Percentiles rank a stretch among this genome's conserved stretches.
phyloP scores from a whole-genome alignment of 2,113 vertebrate species.

The Climacteris rufus region DNA sequence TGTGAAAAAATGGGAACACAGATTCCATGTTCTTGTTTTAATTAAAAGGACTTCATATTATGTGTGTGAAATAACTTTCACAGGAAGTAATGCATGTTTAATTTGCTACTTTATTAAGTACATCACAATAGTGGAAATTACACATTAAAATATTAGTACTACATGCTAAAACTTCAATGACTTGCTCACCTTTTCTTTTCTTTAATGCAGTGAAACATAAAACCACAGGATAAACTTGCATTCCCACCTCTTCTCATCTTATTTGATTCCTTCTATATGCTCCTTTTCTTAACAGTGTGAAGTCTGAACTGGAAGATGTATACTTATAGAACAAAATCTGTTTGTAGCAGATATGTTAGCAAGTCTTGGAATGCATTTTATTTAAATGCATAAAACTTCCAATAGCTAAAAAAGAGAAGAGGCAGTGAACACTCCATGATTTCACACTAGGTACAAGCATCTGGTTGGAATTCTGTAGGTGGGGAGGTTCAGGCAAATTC shows the following conservation, averaged over 20 bases:
- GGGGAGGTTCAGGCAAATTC: background rate
- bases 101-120: background rate
- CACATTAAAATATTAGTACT: background rate
- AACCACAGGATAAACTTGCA: background rate
- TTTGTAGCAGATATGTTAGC: background rate
- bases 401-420: background rate
- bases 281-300: background rate
- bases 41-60: background rate
- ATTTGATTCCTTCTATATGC: background rate
- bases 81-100: background rate
- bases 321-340: background rate
- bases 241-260: background rate
- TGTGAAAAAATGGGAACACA: background rate
- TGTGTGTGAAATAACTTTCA: background rate
- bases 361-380: background rate
- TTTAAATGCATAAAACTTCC: background rate
- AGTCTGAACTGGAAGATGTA: background rate
- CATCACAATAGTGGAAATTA: background rate
- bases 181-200: background rate
- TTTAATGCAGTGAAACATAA: background rate
- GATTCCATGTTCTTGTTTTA: background rate
- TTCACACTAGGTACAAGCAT: background rate
- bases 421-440: background rate
- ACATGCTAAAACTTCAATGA: background rate
- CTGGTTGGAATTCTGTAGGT: background rate